phyloP scores from a whole-genome alignment of 2,888 invertebrate species.

The Acrobasis repandana region DNA sequence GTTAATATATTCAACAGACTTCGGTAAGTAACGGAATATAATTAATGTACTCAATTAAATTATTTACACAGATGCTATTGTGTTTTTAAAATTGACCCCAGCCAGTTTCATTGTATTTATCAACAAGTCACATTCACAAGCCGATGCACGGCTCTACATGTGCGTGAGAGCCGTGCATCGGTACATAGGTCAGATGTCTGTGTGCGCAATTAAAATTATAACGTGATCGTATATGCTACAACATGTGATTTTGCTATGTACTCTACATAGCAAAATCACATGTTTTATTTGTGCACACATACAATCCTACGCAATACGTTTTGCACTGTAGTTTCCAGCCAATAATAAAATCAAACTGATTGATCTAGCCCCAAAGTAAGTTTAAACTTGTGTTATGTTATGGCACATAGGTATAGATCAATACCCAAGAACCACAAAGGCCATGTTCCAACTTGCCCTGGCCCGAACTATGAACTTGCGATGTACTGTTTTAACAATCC shows the following conservation, averaged over 20 bases:
- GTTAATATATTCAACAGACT: no score
- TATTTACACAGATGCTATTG: not conserved
- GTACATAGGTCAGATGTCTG: not conserved
- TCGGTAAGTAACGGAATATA: no score
- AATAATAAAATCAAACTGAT: not conserved
- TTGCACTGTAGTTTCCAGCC: no score
- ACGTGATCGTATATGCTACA: not conserved
- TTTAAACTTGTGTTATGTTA: no score
- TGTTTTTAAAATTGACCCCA: not conserved
- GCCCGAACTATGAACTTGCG: no score
- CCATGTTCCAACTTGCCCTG: no score
- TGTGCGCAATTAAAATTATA: not conserved
- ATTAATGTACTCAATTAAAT: not conserved
- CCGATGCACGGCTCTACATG: no score
- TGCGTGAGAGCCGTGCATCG: not conserved
- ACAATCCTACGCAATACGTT: no score
- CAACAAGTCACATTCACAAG: not conserved
- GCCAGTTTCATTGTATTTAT: not conserved
- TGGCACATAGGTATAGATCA: not conserved
- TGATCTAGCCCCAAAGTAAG: slow-evolving; percentile 3
- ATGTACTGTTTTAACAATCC: no score
- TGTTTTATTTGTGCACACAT: no score
- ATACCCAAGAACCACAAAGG: no score
- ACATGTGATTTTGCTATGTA: not conserved
- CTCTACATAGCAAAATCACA: no score